phyloP scores from a whole-genome alignment of 2,797 vertebrate genomes.

The Lagocephalus sceleratus region DNA sequence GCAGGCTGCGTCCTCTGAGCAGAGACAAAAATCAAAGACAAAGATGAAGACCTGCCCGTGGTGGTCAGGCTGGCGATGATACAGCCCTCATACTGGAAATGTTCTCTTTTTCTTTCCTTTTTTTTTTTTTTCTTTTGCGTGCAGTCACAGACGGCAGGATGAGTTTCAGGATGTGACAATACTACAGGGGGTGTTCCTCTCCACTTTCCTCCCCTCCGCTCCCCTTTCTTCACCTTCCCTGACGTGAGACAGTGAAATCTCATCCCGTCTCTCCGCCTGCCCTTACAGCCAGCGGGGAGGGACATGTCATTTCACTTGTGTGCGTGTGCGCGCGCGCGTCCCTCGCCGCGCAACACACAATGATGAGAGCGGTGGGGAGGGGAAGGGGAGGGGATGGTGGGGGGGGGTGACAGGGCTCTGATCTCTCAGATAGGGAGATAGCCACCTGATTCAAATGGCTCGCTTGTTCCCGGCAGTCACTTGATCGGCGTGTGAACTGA shows the following conservation, averaged over 20 bases:
- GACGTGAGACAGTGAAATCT: constrained; percentile 81
- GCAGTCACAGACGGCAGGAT: constrained; percentile 19
- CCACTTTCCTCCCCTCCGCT: constrained; percentile 11
- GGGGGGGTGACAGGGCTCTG: constrained; percentile 81
- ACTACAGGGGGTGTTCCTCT: constrained; percentile 58
- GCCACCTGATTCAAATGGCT: constrained; percentile 88
- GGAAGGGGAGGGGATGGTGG: constrained; percentile 61
- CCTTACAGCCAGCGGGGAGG: constrained; percentile 70
- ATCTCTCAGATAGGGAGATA: constrained; percentile 87
- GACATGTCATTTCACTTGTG: constrained; percentile 82
- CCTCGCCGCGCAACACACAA: constrained; percentile 67
- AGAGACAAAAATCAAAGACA: no score
- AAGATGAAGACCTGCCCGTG: no score
- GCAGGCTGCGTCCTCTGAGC: no score
- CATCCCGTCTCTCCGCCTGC: constrained; percentile 75
- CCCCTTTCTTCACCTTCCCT: constrained; percentile 30
- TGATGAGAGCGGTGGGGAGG: constrained; percentile 67
- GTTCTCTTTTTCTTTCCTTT: neutral
- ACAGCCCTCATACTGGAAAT: no score
- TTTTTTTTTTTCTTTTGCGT: no score
- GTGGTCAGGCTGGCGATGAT: no score
- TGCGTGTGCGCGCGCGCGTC: constrained; percentile 41
- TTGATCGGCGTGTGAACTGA: constrained; percentile 91
- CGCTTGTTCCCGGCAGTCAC: constrained; percentile 87
- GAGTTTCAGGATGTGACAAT: constrained; percentile 46